Conservation (phyloP, 2,888 invertebrate species). For the Schrankia costaestrigalis region DNA sequence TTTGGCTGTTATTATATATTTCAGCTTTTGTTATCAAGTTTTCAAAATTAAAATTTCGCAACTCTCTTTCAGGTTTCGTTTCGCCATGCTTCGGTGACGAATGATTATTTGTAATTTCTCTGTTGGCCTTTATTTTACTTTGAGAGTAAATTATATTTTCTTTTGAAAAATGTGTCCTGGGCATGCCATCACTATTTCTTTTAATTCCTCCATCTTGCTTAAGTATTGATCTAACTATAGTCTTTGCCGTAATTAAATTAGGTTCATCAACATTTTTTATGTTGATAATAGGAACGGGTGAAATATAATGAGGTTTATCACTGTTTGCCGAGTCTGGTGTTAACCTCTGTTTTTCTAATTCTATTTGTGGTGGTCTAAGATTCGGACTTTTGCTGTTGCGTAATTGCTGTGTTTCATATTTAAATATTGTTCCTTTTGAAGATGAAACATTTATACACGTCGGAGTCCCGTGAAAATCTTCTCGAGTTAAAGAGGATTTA, state of each 20-base stretch:
- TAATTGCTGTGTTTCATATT: slow-evolving; percentile 50
- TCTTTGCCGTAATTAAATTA: slow-evolving; percentile 29
- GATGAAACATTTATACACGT: slow-evolving; percentile 36
- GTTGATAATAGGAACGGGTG: slow-evolving; percentile 61
- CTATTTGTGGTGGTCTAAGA: slow-evolving; percentile 39
- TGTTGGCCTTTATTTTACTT: slow-evolving; percentile 46
- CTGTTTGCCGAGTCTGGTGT: slow-evolving; percentile 41
- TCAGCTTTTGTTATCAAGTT: slow-evolving; percentile 75
- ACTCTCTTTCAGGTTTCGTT: slow-evolving; percentile 56
- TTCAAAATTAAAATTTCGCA: slow-evolving; percentile 73
- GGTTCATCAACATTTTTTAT: slow-evolving; percentile 65
- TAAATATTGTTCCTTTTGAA: slow-evolving; percentile 39
- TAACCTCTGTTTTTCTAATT: slow-evolving; percentile 47
- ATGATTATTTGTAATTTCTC: slow-evolving; percentile 44
- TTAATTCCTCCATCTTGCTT: slow-evolving; percentile 57
- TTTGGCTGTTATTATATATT: slow-evolving; percentile 72
- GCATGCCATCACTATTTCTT: slow-evolving; percentile 57
- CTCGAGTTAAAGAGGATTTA: slow-evolving; percentile 39
- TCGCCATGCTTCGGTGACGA: slow-evolving; percentile 41
- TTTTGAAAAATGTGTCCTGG: slow-evolving; percentile 58
- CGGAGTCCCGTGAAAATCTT: slow-evolving; percentile 40
- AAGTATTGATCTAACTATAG: slow-evolving; percentile 37
- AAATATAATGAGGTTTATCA: slow-evolving; percentile 45
- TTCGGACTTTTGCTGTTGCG: slow-evolving; percentile 51
- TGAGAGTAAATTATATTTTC: slow-evolving; percentile 49